Evolutionary conservation across 2,113 vertebrate species (phyloP).

Genomic region (Gasterosteus aculeatus): DNA sequence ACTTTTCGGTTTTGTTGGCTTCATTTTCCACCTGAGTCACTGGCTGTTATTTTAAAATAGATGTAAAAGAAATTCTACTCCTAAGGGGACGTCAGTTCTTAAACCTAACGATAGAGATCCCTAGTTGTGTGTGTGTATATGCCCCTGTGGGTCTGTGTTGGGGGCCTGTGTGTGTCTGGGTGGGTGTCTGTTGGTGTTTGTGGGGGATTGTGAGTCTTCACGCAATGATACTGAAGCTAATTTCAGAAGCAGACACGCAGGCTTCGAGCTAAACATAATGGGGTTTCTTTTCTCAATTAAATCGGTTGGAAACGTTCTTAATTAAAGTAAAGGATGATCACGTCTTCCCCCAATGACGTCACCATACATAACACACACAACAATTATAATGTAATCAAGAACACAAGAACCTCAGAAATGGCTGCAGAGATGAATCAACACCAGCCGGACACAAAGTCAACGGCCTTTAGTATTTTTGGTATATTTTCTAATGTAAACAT

Average conservation of each 20-base stretch:
- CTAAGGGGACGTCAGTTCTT: conserved; percentile 20
- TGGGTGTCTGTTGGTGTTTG: conserved; percentile 17
- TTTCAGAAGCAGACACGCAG: conserved; percentile 1
- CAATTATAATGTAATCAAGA: not conserved
- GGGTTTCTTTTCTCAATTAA: not conserved
- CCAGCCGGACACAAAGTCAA: conserved; percentile 35
- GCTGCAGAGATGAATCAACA: conserved; percentile 21
- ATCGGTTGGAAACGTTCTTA: not conserved
- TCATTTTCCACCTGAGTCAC: conserved; percentile 13
- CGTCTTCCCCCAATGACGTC: not conserved
- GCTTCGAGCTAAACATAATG: not conserved
- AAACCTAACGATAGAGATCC: conserved; percentile 5
- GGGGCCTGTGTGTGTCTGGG: conserved; percentile 28
- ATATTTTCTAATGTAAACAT: not conserved
- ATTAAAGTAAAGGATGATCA: not conserved
- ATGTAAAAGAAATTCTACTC: conserved; percentile 1
- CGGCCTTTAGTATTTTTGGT: not conserved
- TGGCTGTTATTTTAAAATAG: conserved; percentile 7
- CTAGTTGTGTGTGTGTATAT: not conserved
- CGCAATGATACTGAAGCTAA: not conserved
- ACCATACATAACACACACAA: conserved; percentile 2
- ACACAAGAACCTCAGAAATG: not conserved
- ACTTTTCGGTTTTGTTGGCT: conserved; percentile 42
- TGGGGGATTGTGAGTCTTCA: conserved; percentile 28
- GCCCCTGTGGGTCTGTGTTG: conserved; percentile 17